Conservation (phyloP, 2,113 vertebrate species). For the Mirza zaza region DNA sequence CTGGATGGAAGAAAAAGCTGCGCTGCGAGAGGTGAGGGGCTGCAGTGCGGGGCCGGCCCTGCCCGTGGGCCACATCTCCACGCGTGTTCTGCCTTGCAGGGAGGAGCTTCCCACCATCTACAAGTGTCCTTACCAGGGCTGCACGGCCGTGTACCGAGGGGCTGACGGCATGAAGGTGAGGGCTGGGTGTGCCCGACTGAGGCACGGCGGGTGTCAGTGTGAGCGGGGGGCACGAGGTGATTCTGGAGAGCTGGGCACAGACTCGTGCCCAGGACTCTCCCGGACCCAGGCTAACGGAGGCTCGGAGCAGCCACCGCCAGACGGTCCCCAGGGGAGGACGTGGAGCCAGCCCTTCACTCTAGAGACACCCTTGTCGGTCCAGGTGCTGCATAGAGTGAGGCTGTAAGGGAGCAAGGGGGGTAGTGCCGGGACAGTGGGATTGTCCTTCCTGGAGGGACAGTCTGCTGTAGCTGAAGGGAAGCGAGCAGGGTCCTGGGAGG, state of each 20-base stretch:
- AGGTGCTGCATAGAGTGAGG: neutral
- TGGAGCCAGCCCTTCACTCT: neutral
- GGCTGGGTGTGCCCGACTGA: fast-evolving
- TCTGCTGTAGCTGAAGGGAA: no score
- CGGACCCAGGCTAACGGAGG: neutral
- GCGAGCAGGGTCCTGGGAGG: neutral
- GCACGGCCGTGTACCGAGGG: constrained; percentile 94
- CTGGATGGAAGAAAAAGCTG: constrained; percentile 96
- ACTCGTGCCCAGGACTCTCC: fast-evolving
- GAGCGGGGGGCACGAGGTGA: neutral
- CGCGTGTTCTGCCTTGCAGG: constrained; percentile 79
- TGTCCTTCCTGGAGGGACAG: neutral
- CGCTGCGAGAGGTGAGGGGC: constrained; percentile 90
- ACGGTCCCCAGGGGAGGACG: fast-evolving
- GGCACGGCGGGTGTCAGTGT: fast-evolving
- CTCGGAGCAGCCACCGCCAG: neutral
- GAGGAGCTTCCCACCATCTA: constrained; percentile 98
- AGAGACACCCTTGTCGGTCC: neutral
- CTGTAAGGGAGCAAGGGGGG: neutral
- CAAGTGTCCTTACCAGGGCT: constrained; percentile 98
- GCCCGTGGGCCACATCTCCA: fast-evolving
- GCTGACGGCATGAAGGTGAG: constrained; percentile 96
- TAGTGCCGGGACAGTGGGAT: neutral
- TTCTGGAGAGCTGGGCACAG: neutral
- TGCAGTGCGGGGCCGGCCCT: fast-evolving